These are phyloP conservation scores for Lithobates pipiens DNA, from an alignment of 2,797 vertebrate genomes.

Conservation along the genomic window DNA sequence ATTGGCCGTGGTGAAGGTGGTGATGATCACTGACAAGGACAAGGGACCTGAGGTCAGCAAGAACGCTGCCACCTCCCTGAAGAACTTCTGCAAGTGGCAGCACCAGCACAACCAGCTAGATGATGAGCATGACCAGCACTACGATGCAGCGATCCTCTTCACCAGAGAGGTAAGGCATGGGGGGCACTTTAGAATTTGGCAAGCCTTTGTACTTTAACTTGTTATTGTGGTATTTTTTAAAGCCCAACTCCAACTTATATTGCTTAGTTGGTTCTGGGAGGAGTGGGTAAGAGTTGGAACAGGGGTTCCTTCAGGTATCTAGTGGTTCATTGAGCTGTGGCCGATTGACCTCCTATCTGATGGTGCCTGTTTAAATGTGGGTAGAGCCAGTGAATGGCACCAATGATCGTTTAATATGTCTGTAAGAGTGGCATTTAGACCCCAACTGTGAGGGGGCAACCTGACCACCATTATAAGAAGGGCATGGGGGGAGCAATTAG, in stretches of 20 bases:
- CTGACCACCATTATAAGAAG: too few species aligned
- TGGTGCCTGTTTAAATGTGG: too few species aligned
- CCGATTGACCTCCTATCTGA: too few species aligned
- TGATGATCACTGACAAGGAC: conserved; percentile 83
- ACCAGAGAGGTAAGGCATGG: conserved; percentile 90
- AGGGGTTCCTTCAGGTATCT: too few species aligned
- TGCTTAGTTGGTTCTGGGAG: not conserved
- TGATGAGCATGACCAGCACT: conserved; percentile 90
- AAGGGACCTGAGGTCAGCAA: conserved; percentile 89
- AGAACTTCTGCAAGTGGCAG: conserved; percentile 98
- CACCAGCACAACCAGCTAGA: conserved; percentile 93
- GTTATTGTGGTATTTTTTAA: not conserved
- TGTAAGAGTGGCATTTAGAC: too few species aligned
- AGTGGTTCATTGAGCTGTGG: too few species aligned
- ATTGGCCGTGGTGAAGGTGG: conserved; percentile 90
- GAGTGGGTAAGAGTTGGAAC: too few species aligned
- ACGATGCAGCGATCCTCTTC: conserved; percentile 97
- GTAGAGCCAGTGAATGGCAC: too few species aligned
- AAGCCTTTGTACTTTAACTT: not conserved
- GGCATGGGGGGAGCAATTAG: too few species aligned
- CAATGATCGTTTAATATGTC: too few species aligned
- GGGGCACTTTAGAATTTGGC: too few species aligned
- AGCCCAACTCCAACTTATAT: not conserved
- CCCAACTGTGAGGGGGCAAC: too few species aligned
- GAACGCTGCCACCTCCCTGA: conserved; percentile 93